Evolutionary conservation across 2,113 vertebrate species (phyloP).

Genomic region (Hypanus sabinus): DNA sequence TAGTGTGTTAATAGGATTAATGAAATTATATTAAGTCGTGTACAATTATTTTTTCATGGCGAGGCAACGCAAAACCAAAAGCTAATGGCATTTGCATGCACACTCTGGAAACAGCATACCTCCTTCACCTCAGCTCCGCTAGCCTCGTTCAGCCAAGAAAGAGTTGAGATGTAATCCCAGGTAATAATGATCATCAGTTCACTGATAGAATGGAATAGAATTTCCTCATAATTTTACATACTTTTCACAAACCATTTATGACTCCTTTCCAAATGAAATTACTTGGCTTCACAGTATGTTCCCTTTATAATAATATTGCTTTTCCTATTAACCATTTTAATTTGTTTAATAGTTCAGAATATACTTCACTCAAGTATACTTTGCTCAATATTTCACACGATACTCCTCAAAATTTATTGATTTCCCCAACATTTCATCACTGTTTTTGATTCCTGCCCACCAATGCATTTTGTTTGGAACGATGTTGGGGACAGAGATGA

Average conservation of each 20-base stretch:
- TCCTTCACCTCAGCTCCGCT: background rate
- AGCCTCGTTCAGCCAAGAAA: background rate
- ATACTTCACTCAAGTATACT: background rate
- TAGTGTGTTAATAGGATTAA: background rate
- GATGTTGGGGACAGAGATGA: too few species aligned
- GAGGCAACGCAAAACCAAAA: background rate
- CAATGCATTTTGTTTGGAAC: background rate
- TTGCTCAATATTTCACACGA: too few species aligned
- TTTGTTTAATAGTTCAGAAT: background rate
- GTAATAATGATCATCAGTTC: background rate
- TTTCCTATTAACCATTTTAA: background rate
- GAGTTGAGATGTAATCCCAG: background rate
- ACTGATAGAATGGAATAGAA: background rate
- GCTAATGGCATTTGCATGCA: background rate
- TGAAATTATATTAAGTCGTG: background rate
- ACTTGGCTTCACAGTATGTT: background rate
- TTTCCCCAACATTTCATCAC: background rate
- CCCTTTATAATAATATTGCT: conserved; percentile 1
- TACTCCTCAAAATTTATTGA: background rate
- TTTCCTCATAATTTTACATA: background rate
- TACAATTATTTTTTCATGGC: background rate
- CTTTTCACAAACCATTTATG: background rate
- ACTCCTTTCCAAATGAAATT: background rate
- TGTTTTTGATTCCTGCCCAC: background rate
- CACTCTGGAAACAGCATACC: background rate